Conservation (phyloP, 2,113 vertebrate genomes). For the Gallinago jamesoni region DNA sequence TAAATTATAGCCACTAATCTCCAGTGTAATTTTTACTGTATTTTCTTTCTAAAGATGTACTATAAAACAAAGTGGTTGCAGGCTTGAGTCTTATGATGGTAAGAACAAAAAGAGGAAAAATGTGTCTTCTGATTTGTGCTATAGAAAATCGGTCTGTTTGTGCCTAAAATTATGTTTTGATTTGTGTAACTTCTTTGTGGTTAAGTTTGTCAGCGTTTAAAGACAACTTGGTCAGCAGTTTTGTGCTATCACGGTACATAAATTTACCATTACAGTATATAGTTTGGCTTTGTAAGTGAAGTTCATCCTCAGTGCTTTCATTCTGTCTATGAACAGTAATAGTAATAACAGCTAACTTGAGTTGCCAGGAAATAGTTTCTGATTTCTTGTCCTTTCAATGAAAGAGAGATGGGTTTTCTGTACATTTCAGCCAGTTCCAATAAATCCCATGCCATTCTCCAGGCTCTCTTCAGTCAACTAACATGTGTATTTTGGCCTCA, state of each 20-base stretch:
- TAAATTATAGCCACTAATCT: neutral
- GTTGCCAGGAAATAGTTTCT: neutral
- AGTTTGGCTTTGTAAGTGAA: neutral
- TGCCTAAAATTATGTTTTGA: neutral
- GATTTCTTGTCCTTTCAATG: neutral
- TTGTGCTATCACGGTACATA: rapidly evolving
- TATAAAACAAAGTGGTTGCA: neutral
- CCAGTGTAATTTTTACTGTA: neutral
- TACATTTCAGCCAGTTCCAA: neutral
- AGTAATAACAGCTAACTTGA: neutral
- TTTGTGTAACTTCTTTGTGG: neutral
- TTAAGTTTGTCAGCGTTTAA: neutral
- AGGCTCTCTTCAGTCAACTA: neutral
- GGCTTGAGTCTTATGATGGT: neutral
- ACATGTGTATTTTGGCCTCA: neutral
- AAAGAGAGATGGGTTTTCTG: neutral
- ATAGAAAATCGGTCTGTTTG: neutral
- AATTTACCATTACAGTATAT: neutral
- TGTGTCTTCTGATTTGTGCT: neutral
- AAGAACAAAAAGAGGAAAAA: neutral
- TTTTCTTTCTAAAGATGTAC: neutral
- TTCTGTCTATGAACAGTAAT: neutral
- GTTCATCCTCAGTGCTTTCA: neutral
- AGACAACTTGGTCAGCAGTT: neutral
- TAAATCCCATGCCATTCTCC: neutral